phyloP scores from a whole-genome alignment of 2,888 invertebrate species.

The Melipona bicolor region DNA sequence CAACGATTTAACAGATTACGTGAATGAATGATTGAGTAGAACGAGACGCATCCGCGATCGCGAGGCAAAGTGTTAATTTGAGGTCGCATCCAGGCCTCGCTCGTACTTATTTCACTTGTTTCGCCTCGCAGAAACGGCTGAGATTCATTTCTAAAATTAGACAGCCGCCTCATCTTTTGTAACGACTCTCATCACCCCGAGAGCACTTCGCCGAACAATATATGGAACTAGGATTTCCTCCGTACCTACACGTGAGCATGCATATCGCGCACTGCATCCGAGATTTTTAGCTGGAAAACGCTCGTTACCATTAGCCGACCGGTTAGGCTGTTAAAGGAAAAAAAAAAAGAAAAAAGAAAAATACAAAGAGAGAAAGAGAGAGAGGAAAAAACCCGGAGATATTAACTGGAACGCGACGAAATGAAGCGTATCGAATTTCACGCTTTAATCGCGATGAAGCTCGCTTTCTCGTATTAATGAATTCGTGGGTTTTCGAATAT shows the following conservation, averaged over 20 bases:
- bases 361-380: neutral
- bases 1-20: too few species aligned
- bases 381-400: neutral
- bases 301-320: constrained; percentile 35
- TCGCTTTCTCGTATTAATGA: neutral
- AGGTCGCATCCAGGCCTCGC: constrained; percentile 23
- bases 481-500: neutral
- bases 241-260: neutral
- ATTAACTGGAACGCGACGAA: neutral
- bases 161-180: constrained; percentile 53
- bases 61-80: constrained; percentile 54
- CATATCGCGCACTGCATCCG: neutral
- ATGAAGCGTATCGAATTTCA: constrained; percentile 8
- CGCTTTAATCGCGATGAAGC: neutral
- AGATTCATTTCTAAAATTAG: constrained; percentile 63
- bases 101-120: constrained; percentile 2
- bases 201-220: constrained; percentile 54
- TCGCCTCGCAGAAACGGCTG: constrained; percentile 18
- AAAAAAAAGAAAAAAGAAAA: neutral
- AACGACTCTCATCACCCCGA: constrained; percentile 61
- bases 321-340: constrained; percentile 7
- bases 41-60: neutral
- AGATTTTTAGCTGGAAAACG: constrained; percentile 16
- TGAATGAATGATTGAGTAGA: neutral
- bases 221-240: constrained; percentile 41